Evolutionary conservation across 2,113 vertebrate species (phyloP).

Genomic region (Hystrix cristata): DNA sequence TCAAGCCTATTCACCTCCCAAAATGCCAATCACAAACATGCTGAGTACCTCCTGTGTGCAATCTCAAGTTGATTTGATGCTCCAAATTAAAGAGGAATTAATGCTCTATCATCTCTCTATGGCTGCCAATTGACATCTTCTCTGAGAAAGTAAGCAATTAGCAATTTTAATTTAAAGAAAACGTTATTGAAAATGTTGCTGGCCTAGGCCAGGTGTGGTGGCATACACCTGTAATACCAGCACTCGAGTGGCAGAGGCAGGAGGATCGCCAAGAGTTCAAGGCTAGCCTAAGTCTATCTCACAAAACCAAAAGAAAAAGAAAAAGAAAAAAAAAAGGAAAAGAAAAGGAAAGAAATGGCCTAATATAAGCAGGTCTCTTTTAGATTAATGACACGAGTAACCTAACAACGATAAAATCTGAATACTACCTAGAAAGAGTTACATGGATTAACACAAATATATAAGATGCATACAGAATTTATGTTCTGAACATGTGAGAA

Average conservation of each 20-base stretch:
- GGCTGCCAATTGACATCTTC: background rate
- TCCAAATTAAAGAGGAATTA: background rate
- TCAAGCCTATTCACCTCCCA: background rate
- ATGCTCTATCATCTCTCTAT: background rate
- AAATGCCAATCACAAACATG: background rate
- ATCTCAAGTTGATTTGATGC: background rate
- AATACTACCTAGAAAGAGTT: background rate
- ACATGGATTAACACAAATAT: background rate
- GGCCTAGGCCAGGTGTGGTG: background rate
- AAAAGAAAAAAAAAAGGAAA: background rate
- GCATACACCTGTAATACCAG: background rate
- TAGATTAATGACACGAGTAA: constrained; percentile 11
- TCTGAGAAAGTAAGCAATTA: constrained; percentile 17
- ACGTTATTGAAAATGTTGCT: background rate
- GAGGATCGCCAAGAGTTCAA: background rate
- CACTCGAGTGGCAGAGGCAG: background rate
- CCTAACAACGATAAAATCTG: constrained; percentile 8
- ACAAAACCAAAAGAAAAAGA: background rate
- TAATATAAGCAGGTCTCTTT: constrained; percentile 29
- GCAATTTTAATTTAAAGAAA: constrained; percentile 41
- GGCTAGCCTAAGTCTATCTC: background rate
- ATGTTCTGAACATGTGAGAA: background rate
- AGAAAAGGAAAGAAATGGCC: background rate
- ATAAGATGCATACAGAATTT: background rate
- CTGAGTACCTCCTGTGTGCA: background rate